Percentiles rank a stretch among this genome's conserved stretches.
Evolutionary conservation across 2,113 vertebrate species (phyloP).

Genomic region (Cricetomys ansorgei): DNA sequence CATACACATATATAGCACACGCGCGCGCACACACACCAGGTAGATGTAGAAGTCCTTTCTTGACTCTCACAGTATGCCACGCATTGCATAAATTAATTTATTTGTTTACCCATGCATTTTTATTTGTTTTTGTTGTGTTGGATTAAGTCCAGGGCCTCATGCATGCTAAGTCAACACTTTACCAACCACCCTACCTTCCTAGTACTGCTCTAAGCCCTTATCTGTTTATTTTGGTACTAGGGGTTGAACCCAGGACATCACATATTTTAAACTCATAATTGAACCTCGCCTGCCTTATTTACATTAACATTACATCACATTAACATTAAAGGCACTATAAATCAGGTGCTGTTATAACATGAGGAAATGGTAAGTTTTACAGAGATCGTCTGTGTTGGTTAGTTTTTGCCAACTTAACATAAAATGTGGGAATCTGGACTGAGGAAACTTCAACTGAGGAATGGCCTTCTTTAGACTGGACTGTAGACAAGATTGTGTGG

Average conservation of each 20-base stretch:
- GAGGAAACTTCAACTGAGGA: not conserved
- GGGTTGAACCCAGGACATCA: not conserved
- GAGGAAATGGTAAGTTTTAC: not conserved
- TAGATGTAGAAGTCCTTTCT: accelerated
- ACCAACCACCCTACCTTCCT: not conserved
- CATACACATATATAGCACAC: not conserved
- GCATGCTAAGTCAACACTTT: not conserved
- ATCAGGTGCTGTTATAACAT: not conserved
- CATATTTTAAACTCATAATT: not conserved
- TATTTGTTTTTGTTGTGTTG: not conserved
- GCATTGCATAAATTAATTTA: not conserved
- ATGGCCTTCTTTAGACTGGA: not conserved
- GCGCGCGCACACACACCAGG: not conserved
- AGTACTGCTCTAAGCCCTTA: not conserved
- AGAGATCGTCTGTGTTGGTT: not conserved
- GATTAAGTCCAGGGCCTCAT: not conserved
- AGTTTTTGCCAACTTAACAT: not conserved
- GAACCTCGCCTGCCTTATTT: not conserved
- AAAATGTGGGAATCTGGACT: not conserved
- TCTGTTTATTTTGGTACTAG: not conserved
- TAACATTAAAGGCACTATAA: not conserved
- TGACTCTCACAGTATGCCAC: not conserved
- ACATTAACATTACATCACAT: not conserved
- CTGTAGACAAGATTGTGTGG: not conserved
- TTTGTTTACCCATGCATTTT: not conserved